Evolutionary conservation across 2,888 invertebrate genomes (phyloP).

Genomic region (Lithophane leautieri): DNA sequence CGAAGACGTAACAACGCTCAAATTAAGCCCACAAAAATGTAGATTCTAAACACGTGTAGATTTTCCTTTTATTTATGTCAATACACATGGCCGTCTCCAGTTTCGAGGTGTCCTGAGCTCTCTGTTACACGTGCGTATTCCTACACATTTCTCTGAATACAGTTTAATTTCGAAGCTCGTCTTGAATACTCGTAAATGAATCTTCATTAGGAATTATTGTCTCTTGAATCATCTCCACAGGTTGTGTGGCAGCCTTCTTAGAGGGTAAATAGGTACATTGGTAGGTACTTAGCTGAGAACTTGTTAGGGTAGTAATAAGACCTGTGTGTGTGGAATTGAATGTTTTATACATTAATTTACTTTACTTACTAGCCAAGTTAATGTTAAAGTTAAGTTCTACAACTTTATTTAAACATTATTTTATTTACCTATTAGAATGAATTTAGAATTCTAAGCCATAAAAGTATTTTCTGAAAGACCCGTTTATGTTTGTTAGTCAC

Average conservation of each 20-base stretch:
- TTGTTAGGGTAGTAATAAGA: conserved; percentile 42
- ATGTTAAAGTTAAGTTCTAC: conserved; percentile 23
- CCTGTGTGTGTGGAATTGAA: conserved; percentile 27
- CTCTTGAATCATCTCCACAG: conserved; percentile 39
- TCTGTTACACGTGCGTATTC: conserved; percentile 19
- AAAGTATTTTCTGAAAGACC: conserved; percentile 6
- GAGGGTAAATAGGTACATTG: conserved; percentile 28
- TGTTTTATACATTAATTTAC: conserved; percentile 42
- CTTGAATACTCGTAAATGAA: conserved; percentile 54
- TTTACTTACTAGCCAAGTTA: conserved; percentile 33
- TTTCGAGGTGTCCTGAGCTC: background rate
- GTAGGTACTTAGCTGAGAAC: conserved; percentile 19
- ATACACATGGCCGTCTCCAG: conserved; percentile 15
- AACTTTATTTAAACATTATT: conserved; percentile 13
- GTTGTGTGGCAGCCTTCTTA: conserved; percentile 42
- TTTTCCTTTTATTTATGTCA: background rate
- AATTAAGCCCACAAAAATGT: conserved; percentile 7
- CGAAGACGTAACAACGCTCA: conserved; percentile 4
- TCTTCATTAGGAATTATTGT: conserved; percentile 60
- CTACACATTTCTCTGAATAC: conserved; percentile 69
- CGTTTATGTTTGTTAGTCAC: conserved; percentile 20
- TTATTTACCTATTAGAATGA: conserved; percentile 8
- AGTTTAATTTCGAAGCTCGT: conserved; percentile 66
- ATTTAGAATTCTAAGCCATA: conserved; percentile 1
- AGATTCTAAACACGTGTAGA: background rate